Conservation (phyloP, 2,113 vertebrate genomes). For the Carollia perspicillata region DNA sequence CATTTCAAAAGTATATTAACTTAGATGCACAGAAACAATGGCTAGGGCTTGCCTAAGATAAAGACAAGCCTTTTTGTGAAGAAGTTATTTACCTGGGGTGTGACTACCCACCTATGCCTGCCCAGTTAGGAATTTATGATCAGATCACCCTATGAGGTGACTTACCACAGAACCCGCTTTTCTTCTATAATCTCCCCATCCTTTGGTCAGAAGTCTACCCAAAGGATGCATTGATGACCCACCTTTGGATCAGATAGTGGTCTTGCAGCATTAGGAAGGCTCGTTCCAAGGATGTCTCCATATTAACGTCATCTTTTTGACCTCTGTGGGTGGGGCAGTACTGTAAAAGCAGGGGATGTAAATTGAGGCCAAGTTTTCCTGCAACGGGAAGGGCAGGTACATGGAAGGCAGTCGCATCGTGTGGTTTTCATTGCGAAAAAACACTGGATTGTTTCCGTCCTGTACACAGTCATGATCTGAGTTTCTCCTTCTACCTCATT, state of each 20-base stretch:
- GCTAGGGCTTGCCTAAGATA: background rate
- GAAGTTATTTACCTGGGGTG: background rate
- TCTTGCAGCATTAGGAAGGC: background rate
- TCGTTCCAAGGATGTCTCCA: background rate
- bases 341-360: background rate
- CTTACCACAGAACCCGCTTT: background rate
- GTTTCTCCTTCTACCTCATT: background rate
- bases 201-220: background rate
- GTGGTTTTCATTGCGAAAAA: background rate
- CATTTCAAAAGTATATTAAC: background rate
- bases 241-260: background rate
- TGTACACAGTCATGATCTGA: background rate
- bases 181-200: background rate
- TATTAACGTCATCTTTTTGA: background rate
- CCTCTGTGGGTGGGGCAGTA: background rate
- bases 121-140: background rate
- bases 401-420: background rate
- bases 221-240: background rate
- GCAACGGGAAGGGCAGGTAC: background rate
- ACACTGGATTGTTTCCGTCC: background rate
- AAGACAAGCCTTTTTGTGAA: background rate
- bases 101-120: background rate
- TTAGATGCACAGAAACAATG: background rate
- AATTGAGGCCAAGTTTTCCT: background rate
- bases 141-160: background rate